A percentile compares a stretch with the other conserved stretches of the same genome.
Conservation (phyloP, 2,888 invertebrate genomes). For the Lepidochrysops patricia region DNA sequence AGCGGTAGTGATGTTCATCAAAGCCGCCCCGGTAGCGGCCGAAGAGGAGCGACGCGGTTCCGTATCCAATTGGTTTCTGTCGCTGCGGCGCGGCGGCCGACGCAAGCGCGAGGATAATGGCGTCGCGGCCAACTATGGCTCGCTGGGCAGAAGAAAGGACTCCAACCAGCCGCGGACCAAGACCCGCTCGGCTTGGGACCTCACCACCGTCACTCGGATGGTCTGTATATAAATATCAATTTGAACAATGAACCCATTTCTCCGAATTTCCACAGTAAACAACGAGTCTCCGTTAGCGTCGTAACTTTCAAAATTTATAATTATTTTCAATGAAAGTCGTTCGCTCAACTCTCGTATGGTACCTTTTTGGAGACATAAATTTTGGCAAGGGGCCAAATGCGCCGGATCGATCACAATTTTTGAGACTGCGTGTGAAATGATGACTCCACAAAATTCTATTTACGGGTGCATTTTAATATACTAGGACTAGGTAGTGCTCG, state of each 20-base stretch:
- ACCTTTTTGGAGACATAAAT: slow-evolving; percentile 47
- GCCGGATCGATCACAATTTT: slow-evolving; percentile 60
- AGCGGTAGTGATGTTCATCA: slow-evolving; percentile 70
- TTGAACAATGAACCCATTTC: not conserved
- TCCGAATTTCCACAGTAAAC: not conserved
- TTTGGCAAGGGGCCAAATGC: slow-evolving; percentile 62
- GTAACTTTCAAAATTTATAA: not conserved
- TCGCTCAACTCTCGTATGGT: slow-evolving; percentile 21
- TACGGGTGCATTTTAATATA: slow-evolving; percentile 1
- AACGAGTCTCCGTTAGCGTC: not conserved
- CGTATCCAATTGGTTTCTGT: slow-evolving; percentile 87
- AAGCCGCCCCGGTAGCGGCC: slow-evolving; percentile 59
- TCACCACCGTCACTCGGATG: slow-evolving; percentile 72
- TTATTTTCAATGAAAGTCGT: slow-evolving; percentile 26
- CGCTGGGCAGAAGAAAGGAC: slow-evolving; percentile 68
- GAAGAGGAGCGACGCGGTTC: slow-evolving; percentile 79
- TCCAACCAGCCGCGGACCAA: slow-evolving; percentile 60
- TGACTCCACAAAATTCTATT: slow-evolving; percentile 39
- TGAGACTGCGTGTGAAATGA: slow-evolving; percentile 48
- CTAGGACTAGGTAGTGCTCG: not conserved
- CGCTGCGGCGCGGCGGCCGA: slow-evolving; percentile 78
- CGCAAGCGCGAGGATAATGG: slow-evolving; percentile 59
- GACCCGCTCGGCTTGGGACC: slow-evolving; percentile 76
- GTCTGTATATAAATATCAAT: slow-evolving; percentile 63
- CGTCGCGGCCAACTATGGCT: slow-evolving; percentile 63